These are phyloP conservation scores for Sipunculus nudus DNA, from an alignment of 2,888 invertebrate species.

Conservation along the genomic window DNA sequence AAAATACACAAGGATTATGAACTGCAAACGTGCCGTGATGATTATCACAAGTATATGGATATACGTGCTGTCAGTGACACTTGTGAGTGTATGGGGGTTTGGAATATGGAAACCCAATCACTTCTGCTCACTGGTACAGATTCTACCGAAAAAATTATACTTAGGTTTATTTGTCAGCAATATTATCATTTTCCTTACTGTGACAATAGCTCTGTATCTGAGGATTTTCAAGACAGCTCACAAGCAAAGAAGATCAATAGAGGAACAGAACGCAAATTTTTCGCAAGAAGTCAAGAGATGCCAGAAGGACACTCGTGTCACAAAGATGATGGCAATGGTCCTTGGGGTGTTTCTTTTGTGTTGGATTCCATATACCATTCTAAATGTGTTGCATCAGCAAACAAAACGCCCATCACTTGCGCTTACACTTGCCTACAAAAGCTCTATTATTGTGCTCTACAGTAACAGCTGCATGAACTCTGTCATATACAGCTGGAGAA, in stretches of 20 bases:
- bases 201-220: background rate
- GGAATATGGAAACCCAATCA: background rate
- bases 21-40: background rate
- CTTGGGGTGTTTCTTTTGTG: background rate
- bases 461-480: background rate
- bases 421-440: background rate
- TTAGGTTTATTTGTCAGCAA: background rate
- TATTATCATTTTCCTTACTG: background rate
- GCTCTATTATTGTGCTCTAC: background rate
- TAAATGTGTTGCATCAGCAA: background rate
- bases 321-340: background rate
- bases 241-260: background rate
- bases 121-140: background rate
- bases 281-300: background rate
- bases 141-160: background rate
- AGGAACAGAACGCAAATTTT: background rate
- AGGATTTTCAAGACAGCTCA: background rate
- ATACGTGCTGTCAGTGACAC: background rate
- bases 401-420: background rate
- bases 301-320: background rate
- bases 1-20: background rate
- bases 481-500: background rate
- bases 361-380: background rate
- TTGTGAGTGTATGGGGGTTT: background rate
- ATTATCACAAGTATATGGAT: background rate